Base-by-base conservation (phyloP, 2,797 vertebrate genomes). In the Karalla daura region DNA sequence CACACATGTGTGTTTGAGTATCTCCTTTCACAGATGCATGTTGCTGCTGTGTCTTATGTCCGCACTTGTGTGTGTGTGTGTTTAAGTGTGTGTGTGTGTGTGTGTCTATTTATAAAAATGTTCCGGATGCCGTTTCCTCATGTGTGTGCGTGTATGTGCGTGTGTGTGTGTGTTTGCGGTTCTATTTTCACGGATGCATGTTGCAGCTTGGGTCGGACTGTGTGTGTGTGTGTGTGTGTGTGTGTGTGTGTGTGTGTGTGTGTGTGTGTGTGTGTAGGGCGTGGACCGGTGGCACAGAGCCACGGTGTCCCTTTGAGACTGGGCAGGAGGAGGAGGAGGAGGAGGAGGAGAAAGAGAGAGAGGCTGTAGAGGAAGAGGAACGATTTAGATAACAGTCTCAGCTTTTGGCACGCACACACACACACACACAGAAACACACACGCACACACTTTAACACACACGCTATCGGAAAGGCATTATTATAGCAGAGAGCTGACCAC, bases 331-430 rank as follows among this genome's bases (percentile, higher is more conserved):
- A 79, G 78, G 43, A 59, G 59, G 51, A 50, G 63, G 50, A 77
- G 79, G 78, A 75, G 74, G 61, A 74, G 67, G 8, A 52, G n/a
- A 72, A 59, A 59, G 49, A 80, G 54, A 49, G 45, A 58, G 54
- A 45, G 63, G 63, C 67, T 75, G 71, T 53, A 78, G 78, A 91
- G 84, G 88, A 81, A 81, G 84, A 87, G 47, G 44, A 83, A 74
- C 82, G 76, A 85, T 90, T 81, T 87, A 91, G 92, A 93, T 94
- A 93, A 93, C 81, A 68, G 66, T 86, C 88, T 85, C 77, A 74
- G 79, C 76, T 86, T 81, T 86, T 86, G 89, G 91, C 80, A 81
- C 27, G 13, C 78, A 41, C 60, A 7, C 49, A 54, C 58, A 67
- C 72, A 37, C 69, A 33, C 62, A 56, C 28, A 21, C 49, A 20